A percentile compares a stretch with the other conserved stretches of the same genome.
Evolutionary conservation across 1,140 invertebrate genomes (phyloP).

Genomic region (Drosophila melanica): DNA sequence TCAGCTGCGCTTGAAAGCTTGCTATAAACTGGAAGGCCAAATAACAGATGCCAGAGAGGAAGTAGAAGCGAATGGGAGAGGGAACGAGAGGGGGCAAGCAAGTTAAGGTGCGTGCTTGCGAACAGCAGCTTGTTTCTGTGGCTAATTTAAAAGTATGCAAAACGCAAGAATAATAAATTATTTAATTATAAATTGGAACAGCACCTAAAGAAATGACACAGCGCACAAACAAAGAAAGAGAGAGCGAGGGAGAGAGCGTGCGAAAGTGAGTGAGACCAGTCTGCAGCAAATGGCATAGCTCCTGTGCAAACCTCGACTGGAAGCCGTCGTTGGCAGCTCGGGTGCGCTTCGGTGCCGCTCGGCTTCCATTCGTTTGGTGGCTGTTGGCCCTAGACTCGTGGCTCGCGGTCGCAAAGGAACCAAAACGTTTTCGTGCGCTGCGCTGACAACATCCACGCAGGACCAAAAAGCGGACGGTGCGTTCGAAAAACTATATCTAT

Average conservation of each 20-base stretch:
- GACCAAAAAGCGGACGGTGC: conserved; percentile 76
- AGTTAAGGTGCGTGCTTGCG: neutral
- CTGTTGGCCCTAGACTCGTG: conserved; percentile 19
- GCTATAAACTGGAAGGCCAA: conserved; percentile 70
- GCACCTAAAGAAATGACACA: neutral
- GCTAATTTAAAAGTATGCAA: conserved; percentile 46
- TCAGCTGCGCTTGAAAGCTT: conserved; percentile 49
- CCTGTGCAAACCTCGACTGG: conserved; percentile 15
- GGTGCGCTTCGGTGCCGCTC: conserved; percentile 13
- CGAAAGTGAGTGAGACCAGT: conserved; percentile 21
- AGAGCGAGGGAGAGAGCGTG: conserved; percentile 3
- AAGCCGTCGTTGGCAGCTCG: conserved; percentile 23
- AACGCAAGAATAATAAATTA: conserved; percentile 61
- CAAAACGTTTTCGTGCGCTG: conserved; percentile 81
- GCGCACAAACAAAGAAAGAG: neutral
- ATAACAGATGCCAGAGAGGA: neutral
- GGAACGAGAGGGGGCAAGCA: neutral
- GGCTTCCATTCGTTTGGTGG: conserved; percentile 36
- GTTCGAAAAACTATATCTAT: conserved; percentile 33
- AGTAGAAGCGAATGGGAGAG: neutral
- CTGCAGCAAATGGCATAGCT: conserved; percentile 16
- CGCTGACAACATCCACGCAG: conserved; percentile 81
- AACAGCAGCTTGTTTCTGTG: neutral
- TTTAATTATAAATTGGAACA: conserved; percentile 66
- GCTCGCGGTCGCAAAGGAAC: conserved; percentile 49